A percentile compares a stretch with the other conserved stretches of the same genome.
Conservation (phyloP, 2,797 vertebrate species). For the Oophaga sylvatica region DNA sequence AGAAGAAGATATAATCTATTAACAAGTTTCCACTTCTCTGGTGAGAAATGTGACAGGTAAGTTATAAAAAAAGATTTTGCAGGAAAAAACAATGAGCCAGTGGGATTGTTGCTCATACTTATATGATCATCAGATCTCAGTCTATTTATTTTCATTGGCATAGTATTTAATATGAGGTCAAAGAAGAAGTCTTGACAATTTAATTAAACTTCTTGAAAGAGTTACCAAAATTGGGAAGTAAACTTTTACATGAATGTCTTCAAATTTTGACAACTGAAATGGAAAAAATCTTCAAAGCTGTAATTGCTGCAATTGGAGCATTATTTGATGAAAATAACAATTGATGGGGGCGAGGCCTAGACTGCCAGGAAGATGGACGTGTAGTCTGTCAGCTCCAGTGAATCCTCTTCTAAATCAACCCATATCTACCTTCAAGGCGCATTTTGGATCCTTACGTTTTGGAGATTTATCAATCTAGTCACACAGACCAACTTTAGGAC, state of each 20-base stretch:
- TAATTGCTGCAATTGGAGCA: neutral
- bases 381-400: too few species aligned
- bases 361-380: too few species aligned
- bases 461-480: too few species aligned
- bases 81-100: neutral
- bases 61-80: neutral
- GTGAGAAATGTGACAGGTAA: neutral
- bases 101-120: neutral
- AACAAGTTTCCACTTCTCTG: too few species aligned
- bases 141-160: neutral
- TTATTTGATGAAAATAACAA: neutral
- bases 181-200: neutral
- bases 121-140: neutral
- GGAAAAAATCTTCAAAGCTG: neutral
- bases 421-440: too few species aligned
- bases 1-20: too few species aligned
- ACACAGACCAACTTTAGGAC: too few species aligned
- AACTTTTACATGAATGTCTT: neutral
- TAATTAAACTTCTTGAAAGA: neutral
- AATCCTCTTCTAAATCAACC: too few species aligned
- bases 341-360: too few species aligned
- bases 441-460: too few species aligned
- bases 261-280: neutral
- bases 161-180: neutral
- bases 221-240: too few species aligned